Percentiles rank a stretch among this genome's conserved stretches.
Evolutionary conservation across 1,140 invertebrate genomes (phyloP).

Genomic region (Scaptomyza montana): DNA sequence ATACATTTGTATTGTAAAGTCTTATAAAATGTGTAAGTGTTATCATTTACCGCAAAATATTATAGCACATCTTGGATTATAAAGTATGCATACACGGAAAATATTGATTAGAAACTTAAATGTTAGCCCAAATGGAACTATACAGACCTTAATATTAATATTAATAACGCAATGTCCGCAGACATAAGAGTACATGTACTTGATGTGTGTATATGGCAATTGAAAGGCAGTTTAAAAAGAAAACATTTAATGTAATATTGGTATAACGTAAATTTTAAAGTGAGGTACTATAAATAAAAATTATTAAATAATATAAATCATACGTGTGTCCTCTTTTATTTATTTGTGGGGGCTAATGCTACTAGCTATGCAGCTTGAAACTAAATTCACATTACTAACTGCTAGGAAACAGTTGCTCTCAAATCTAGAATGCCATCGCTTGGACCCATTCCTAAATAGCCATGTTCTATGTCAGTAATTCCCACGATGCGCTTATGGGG

Average conservation of each 20-base stretch:
- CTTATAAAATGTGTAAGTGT: constrained; percentile 64
- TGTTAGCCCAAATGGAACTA: constrained; percentile 64
- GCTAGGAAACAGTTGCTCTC: no score
- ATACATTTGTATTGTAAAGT: constrained; percentile 37
- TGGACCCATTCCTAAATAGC: no score
- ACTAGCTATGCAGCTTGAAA: no score
- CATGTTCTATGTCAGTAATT: no score
- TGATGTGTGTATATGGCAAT: constrained; percentile 52
- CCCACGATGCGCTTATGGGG: no score
- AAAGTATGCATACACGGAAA: constrained; percentile 61
- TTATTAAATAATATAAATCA: constrained; percentile 73
- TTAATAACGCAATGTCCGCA: constrained; percentile 56
- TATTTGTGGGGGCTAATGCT: no score
- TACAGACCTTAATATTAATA: constrained; percentile 42
- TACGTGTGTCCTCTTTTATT: neutral
- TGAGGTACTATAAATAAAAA: constrained; percentile 82
- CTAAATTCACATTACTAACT: no score
- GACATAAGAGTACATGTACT: constrained; percentile 60
- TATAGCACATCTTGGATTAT: constrained; percentile 78
- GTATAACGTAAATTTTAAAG: constrained; percentile 81
- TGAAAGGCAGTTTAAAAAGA: constrained; percentile 57
- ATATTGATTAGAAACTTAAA: constrained; percentile 67
- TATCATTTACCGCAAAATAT: constrained; percentile 77
- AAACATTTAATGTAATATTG: constrained; percentile 81
- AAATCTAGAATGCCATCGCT: no score